These are phyloP conservation scores for Melolontha melolontha DNA, from an alignment of 2,888 invertebrate genomes.

Conservation along the genomic window DNA sequence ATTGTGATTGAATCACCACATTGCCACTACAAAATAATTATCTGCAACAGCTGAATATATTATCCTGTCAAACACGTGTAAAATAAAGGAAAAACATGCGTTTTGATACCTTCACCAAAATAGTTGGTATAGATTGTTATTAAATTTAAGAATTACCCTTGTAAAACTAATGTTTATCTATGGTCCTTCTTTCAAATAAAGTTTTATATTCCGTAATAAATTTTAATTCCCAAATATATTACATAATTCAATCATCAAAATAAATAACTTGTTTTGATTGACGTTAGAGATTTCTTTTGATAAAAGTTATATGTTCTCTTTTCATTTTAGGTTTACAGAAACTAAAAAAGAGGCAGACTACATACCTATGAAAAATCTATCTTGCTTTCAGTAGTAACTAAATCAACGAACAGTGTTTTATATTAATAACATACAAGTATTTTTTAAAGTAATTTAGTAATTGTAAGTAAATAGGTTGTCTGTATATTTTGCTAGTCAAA, in stretches of 20 bases:
- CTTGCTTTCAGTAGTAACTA: constrained; percentile 56
- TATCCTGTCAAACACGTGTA: no score
- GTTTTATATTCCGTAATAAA: no score
- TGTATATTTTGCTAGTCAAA: constrained; percentile 25
- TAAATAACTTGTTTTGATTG: constrained; percentile 4
- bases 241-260: constrained; percentile 1
- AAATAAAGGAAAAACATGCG: background rate
- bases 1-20: no score
- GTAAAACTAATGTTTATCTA: no score
- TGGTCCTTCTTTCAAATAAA: no score
- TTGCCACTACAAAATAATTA: no score
- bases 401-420: constrained; percentile 1
- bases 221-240: background rate
- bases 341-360: constrained; percentile 62
- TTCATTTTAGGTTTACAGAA: constrained; percentile 62
- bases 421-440: background rate
- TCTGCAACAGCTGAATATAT: no score
- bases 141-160: no score
- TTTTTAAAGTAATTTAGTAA: constrained; percentile 9
- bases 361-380: constrained; percentile 65
- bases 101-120: no score
- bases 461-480: constrained; percentile 12
- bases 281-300: constrained; percentile 2
- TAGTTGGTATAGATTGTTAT: no score
- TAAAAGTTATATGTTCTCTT: constrained; percentile 35